Base-by-base conservation (phyloP, 2,888 invertebrate genomes). In the Dryocosmus kuriphilus region DNA sequence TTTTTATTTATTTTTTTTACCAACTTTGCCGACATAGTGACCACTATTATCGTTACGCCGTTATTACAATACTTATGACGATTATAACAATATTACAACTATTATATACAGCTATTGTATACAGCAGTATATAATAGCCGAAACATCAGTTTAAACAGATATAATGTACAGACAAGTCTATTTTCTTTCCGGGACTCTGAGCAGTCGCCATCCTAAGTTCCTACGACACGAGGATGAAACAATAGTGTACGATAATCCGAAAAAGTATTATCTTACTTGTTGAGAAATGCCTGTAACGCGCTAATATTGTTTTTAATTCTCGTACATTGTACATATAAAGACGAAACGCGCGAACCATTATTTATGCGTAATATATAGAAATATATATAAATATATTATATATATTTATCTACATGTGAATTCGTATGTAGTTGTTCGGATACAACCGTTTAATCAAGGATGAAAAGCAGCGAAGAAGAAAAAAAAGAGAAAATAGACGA, bases 141-240 rank as follows among this genome's bases (percentile, higher is more conserved):
- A 51, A 46, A 22, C n/a, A 71, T 71, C 51, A 71, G 30, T 71
- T 7, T n/a, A 27, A 46, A 71, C 51, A 71, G 46, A 71, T 71
- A 71, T 71, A 71, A 71, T 71, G 71, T 71, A 71, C 71, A 71
- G 71, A 71, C 71, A 71, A 30, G 51, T 71, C 51, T 71, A 71
- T 71, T 71, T 71, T 83, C 84, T 89, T 89, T 89, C 85, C 81
- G 88, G 84, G 85, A 82, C 87, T 88, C 85, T 81, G 82, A 79
- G 74, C 75, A 76, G 85, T 87, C 89, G 83, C 87, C 88, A 90
- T 90, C 89, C 88, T 90, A 88, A 90, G 90, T 90, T 90, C 90
- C 90, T 90, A 90, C 86, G 86, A 84, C 86, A 88, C 82, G 84
- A 86, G 85, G 85, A 88, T 87, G 86, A 87, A 80, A 84, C 86